Conservation (phyloP, 2,888 invertebrate genomes). For the Glaucopsyche alexis region DNA sequence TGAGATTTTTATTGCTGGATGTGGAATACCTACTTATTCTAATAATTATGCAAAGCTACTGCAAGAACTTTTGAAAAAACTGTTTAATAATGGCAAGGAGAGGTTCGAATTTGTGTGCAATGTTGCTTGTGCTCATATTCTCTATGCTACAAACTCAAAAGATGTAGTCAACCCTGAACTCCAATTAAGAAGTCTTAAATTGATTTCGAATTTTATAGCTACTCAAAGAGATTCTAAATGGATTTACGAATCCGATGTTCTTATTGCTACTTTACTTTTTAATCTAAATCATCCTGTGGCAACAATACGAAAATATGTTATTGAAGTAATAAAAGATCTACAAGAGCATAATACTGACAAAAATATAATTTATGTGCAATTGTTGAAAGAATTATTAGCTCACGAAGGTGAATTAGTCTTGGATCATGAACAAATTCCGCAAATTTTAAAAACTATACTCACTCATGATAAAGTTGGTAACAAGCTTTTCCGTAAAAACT, state of each 20-base stretch:
- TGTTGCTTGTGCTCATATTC: slow-evolving; percentile 73
- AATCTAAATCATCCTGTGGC: slow-evolving; percentile 75
- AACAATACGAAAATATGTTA: slow-evolving; percentile 76
- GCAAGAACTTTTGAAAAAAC: slow-evolving; percentile 67
- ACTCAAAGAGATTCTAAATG: slow-evolving; percentile 53
- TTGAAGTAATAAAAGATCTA: slow-evolving; percentile 74
- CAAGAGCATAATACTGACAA: slow-evolving; percentile 54
- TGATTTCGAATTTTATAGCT: slow-evolving; percentile 56
- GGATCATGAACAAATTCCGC: slow-evolving; percentile 83
- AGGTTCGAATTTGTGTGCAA: slow-evolving; percentile 81
- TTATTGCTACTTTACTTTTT: slow-evolving; percentile 79
- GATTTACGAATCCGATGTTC: slow-evolving; percentile 66
- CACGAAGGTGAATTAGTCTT: slow-evolving; percentile 81
- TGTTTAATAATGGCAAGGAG: slow-evolving; percentile 62
- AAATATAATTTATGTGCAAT: slow-evolving; percentile 60
- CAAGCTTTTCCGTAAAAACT: slow-evolving; percentile 63
- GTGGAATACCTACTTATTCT: slow-evolving; percentile 59
- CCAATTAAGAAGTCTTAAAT: slow-evolving; percentile 74
- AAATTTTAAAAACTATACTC: slow-evolving; percentile 82
- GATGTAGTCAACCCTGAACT: slow-evolving; percentile 70
- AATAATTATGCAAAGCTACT: slow-evolving; percentile 62
- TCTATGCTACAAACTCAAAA: slow-evolving; percentile 64
- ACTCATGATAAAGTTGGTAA: slow-evolving; percentile 74
- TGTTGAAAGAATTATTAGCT: slow-evolving; percentile 69
- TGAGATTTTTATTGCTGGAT: slow-evolving; percentile 74